Base-by-base conservation (phyloP, 2,888 invertebrate genomes). In the Tineola bisselliella region DNA sequence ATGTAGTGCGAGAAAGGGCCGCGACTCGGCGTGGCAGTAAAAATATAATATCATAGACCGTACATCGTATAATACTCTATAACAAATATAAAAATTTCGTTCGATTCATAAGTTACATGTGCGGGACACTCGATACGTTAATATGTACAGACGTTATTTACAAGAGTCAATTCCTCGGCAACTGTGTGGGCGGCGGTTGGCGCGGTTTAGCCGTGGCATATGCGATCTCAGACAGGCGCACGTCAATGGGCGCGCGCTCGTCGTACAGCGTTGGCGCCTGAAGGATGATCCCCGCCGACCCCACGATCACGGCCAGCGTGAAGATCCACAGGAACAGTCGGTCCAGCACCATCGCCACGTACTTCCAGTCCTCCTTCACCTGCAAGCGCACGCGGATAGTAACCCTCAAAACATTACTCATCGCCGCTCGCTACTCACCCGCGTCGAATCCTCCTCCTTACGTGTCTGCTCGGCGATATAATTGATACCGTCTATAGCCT, bases 351-450 rank as follows among this genome's bases (percentile, higher is more conserved):
- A 98, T 97, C 65, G 98, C 98, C 68, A 98, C 97, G 86, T 96
- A 98, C 82, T 98, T 98, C 98, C 98, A 98, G 89, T 98, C 98
- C 88, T 98, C 97, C 86, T 95, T 95, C 68, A 96, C 95, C 95
- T 95, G 73, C 62, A 75, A 84, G 83, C 76, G 94, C 93, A 33
- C 59, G 48, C 18, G 58, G 17, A 60, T 52, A 59, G 52, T 30
- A 61, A 17, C n/a, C 6, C 19, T 13, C 8, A 10, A 18, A 2
- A 3, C 17, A 3, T 5, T 15, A 15, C 38, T 12, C 25, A 10
- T 57, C 48, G n/a, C 33, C 54, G 8, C 5, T 8, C 54, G 12
- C n/a, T 31, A 80, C 89, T 87, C 77, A 96, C 96, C 89, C 94
- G 90, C 61, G 94, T 95, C 63, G 95, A 94, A 77, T 96, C 96